A percentile compares a stretch with the other conserved stretches of the same genome.
These are phyloP conservation scores for Tortrix viridana DNA, from an alignment of 2,888 invertebrate genomes.

Conservation along the genomic window DNA sequence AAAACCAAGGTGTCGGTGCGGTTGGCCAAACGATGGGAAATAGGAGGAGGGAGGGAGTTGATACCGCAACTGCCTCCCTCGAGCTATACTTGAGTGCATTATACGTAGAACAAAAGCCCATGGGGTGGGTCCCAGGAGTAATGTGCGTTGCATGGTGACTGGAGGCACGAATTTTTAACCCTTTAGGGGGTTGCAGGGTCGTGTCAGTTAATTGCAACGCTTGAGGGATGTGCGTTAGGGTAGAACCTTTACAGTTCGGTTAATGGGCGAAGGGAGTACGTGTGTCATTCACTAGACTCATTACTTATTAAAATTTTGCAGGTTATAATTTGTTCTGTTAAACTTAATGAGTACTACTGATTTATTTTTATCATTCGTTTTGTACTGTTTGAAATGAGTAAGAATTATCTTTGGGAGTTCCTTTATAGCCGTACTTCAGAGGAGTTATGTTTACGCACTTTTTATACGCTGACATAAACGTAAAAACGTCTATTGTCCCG, in stretches of 20 bases:
- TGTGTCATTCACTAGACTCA: neutral
- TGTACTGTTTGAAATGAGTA: too few species aligned
- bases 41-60: conserved; percentile 45
- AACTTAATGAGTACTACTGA: neutral
- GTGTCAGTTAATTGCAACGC: conserved; percentile 54
- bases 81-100: conserved; percentile 77
- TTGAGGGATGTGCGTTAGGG: conserved; percentile 44
- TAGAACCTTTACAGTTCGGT: conserved; percentile 27
- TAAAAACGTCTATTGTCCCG: conserved; percentile 4
- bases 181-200: conserved; percentile 46
- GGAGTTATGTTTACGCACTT: neutral
- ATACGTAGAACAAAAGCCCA: conserved; percentile 70
- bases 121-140: conserved; percentile 61
- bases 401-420: too few species aligned
- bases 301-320: conserved; percentile 19
- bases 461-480: conserved; percentile 1
- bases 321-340: conserved; percentile 10
- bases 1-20: conserved; percentile 71
- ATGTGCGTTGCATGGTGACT: conserved; percentile 75
- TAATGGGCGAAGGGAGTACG: conserved; percentile 13
- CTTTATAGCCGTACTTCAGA: too few species aligned
- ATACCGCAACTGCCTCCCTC: conserved; percentile 48
- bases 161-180: conserved; percentile 66
- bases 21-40: conserved; percentile 50
- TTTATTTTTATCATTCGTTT: too few species aligned